These are phyloP conservation scores for Peribatodes rhomboidaria DNA, from an alignment of 2,888 invertebrate genomes.

Conservation along the genomic window DNA sequence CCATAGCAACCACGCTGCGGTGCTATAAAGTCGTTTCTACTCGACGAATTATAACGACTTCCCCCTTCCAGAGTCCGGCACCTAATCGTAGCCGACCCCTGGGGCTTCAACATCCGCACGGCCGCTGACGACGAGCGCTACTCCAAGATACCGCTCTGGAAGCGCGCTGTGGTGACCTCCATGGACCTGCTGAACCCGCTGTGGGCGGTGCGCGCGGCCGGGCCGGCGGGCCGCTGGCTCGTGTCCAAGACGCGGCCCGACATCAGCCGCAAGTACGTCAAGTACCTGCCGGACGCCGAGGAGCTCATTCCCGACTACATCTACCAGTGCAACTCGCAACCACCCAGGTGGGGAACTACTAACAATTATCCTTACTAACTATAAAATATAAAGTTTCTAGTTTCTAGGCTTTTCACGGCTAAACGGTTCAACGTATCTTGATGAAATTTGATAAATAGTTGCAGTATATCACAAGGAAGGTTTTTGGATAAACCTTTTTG, in stretches of 20 bases:
- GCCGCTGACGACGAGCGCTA: slow-evolving; percentile 87
- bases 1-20: no score
- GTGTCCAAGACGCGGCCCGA: slow-evolving; percentile 96
- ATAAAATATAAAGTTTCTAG: no score
- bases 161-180: slow-evolving; percentile 91
- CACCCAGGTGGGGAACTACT: slow-evolving; percentile 90
- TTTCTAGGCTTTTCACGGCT: no score
- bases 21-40: no score
- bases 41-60: not conserved
- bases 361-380: no score
- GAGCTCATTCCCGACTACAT: slow-evolving; percentile 94
- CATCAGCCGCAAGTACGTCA: slow-evolving; percentile 92
- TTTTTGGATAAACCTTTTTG: no score
- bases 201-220: slow-evolving; percentile 94
- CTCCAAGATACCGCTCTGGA: slow-evolving; percentile 92
- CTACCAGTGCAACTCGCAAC: slow-evolving; percentile 98
- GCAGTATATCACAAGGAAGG: no score
- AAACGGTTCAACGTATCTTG: no score
- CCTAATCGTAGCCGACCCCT: slow-evolving; percentile 97
- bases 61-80: slow-evolving; percentile 90
- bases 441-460: no score
- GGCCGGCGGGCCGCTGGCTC: slow-evolving; percentile 95
- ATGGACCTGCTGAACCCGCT: slow-evolving; percentile 96
- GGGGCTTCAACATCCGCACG: slow-evolving; percentile 91
- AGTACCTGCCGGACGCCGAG: slow-evolving; percentile 88